phyloP scores from a whole-genome alignment of 2,113 vertebrate genomes.

The Antennarius striatus region DNA sequence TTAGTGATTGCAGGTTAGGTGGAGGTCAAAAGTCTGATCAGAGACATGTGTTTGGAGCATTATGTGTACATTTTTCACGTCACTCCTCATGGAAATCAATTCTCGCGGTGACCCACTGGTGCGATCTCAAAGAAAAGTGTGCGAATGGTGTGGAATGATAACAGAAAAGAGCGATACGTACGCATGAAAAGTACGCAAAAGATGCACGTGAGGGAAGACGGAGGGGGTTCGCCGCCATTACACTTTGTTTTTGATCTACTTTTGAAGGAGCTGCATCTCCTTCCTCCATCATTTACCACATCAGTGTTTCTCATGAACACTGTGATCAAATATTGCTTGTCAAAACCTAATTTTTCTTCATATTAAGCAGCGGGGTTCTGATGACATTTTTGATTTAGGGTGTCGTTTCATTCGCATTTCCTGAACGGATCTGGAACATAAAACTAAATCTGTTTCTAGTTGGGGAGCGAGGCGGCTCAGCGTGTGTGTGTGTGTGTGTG shows the following conservation, averaged over 20 bases:
- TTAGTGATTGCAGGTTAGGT: slow-evolving; percentile 68
- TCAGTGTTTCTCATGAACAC: slow-evolving; percentile 23
- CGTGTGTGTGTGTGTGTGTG: too few relatives aligned
- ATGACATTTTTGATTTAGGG: slow-evolving; percentile 38
- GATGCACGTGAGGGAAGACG: not conserved
- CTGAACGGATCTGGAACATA: slow-evolving; percentile 19
- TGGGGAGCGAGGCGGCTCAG: not conserved
- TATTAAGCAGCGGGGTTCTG: slow-evolving; percentile 41
- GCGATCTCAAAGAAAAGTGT: slow-evolving; percentile 20
- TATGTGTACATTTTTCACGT: slow-evolving; percentile 61
- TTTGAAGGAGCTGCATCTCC: slow-evolving; percentile 34
- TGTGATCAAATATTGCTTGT: slow-evolving; percentile 43
- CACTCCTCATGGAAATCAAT: slow-evolving; percentile 66
- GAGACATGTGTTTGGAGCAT: slow-evolving; percentile 65
- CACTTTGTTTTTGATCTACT: slow-evolving; percentile 38
- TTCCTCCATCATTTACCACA: slow-evolving; percentile 39
- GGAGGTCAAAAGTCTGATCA: slow-evolving; percentile 68
- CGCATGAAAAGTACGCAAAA: not conserved
- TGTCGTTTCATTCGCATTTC: slow-evolving; percentile 33
- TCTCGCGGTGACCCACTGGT: slow-evolving; percentile 43
- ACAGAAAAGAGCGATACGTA: slow-evolving; percentile 1
- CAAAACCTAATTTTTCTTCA: slow-evolving; percentile 45
- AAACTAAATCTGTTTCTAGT: slow-evolving; percentile 10
- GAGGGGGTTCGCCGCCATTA: not conserved
- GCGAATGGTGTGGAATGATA: slow-evolving; percentile 15